phyloP scores from a whole-genome alignment of 2,888 invertebrate species.

The Agriotes lineatus region DNA sequence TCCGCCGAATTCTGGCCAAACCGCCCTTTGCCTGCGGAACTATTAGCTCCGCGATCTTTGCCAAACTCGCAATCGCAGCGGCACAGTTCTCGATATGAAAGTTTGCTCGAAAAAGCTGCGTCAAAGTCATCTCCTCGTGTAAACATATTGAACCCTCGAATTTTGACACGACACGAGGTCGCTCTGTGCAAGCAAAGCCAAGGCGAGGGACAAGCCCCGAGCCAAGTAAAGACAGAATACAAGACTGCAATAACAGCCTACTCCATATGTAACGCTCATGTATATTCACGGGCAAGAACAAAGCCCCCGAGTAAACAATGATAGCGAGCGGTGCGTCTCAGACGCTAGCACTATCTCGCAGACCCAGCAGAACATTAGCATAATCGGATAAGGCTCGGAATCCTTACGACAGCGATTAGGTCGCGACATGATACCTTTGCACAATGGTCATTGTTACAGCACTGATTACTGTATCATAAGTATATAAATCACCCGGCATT shows the following conservation, averaged over 20 bases:
- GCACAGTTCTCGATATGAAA: slow-evolving; percentile 11
- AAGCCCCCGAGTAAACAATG: slow-evolving; percentile 65
- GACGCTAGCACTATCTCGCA: slow-evolving; percentile 60
- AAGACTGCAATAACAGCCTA: slow-evolving; percentile 63
- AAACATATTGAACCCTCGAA: slow-evolving; percentile 36
- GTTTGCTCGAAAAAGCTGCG: slow-evolving; percentile 14
- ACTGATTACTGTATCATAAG: slow-evolving; percentile 41
- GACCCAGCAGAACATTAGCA: slow-evolving; percentile 64
- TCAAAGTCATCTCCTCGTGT: slow-evolving; percentile 32
- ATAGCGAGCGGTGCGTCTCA: slow-evolving; percentile 56
- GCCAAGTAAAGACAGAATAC: slow-evolving; percentile 52
- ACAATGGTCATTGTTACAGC: slow-evolving; percentile 55
- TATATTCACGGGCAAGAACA: slow-evolving; percentile 65
- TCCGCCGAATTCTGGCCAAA: too few relatives aligned
- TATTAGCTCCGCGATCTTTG: too few relatives aligned
- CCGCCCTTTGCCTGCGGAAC: too few relatives aligned
- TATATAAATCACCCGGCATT: slow-evolving; percentile 30
- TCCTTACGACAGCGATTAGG: slow-evolving; percentile 63
- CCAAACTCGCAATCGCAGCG: not conserved
- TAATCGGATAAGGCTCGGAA: slow-evolving; percentile 65
- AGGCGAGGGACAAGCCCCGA: slow-evolving; percentile 37
- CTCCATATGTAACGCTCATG: slow-evolving; percentile 67
- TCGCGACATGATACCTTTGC: slow-evolving; percentile 51
- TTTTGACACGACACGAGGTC: slow-evolving; percentile 37
- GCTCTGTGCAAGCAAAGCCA: slow-evolving; percentile 38